Conservation (phyloP, 2,797 vertebrate species). For the Artibeus lituratus region DNA sequence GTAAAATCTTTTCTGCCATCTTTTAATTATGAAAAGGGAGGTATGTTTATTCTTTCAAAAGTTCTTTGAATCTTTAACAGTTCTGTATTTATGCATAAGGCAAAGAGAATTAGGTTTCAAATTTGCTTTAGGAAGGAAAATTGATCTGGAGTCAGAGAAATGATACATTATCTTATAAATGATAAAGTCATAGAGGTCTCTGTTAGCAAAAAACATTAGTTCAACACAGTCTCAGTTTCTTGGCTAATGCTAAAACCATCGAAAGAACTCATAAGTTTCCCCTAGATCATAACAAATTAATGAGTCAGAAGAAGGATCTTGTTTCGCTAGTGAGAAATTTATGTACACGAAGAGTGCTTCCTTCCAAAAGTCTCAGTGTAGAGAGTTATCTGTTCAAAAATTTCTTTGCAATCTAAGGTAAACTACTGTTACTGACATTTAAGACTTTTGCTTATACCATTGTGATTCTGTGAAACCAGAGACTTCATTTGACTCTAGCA, state of each 20-base stretch:
- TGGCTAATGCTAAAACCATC: not conserved
- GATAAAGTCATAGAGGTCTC: not conserved
- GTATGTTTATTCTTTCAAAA: not conserved
- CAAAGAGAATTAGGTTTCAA: conserved; percentile 11
- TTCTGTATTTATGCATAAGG: not conserved
- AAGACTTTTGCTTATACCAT: not conserved
- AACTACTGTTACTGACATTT: not conserved
- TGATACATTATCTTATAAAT: not conserved
- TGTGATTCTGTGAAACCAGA: not conserved
- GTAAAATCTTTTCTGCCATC: not conserved
- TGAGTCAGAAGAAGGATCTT: not conserved
- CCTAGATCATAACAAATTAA: not conserved
- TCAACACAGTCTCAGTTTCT: not conserved
- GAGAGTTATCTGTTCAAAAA: not conserved
- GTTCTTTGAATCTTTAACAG: not conserved
- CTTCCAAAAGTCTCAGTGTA: not conserved
- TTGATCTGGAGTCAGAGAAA: conserved; percentile 33
- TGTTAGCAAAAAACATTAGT: not conserved
- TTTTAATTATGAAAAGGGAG: conserved; percentile 28
- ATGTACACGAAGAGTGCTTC: not conserved
- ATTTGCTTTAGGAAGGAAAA: conserved; percentile 25
- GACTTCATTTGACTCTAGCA: not conserved
- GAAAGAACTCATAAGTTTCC: not conserved
- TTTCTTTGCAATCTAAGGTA: not conserved
- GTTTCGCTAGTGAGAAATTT: not conserved